Evolutionary conservation across 2,797 vertebrate species (phyloP), one percentile per base, ranked within the genome.

Genomic region (Gephyroberyx darwinii): DNA sequence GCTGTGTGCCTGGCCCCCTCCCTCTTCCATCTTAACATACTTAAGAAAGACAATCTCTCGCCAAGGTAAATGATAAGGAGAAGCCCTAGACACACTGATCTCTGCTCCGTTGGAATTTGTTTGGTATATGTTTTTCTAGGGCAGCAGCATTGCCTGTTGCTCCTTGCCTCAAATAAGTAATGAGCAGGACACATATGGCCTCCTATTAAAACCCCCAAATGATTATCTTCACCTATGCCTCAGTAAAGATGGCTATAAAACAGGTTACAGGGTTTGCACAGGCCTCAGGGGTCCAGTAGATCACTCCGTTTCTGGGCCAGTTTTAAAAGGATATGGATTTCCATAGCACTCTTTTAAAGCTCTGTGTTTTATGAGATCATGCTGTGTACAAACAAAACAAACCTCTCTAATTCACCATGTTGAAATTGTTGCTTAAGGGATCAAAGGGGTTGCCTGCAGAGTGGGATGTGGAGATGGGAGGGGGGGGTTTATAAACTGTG

Each of bases 1-100:
- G 98, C 98, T 0, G 98, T 99, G 82, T 99, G 98, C 65, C 90
- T 99, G 86, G 98, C 98, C 1, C 98, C 98, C 2, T 99, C 98
- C 2, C 96, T 99, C 30, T 99, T 99, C 86, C 98, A 99, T 80
- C 97, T 99, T 56, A 99, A 98, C 82, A 94, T 97, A 76, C 85
- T 96, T 77, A 99, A 97, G 92, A 98, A 96, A 85, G 98, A 98
- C 88, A 97, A 94, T 86, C 90, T 94, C 17, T 96, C 96, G 1
- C 96, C 97, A 1, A 94, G 95, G 98, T 98, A 86, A 45, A 65
- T n/a, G 7, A 64, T 19, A 17, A n/a, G 19, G 39, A 17, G 12
- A 35, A n/a, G 19, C 20, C 3, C 19, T 8, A 65, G 12, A 52
- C n/a, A 2, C n/a, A 26, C 52, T 31, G 52, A 26, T 13, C 30